phyloP scores from a whole-genome alignment of 2,113 vertebrate genomes.

The Sterrhoptilus dennistouni region DNA sequence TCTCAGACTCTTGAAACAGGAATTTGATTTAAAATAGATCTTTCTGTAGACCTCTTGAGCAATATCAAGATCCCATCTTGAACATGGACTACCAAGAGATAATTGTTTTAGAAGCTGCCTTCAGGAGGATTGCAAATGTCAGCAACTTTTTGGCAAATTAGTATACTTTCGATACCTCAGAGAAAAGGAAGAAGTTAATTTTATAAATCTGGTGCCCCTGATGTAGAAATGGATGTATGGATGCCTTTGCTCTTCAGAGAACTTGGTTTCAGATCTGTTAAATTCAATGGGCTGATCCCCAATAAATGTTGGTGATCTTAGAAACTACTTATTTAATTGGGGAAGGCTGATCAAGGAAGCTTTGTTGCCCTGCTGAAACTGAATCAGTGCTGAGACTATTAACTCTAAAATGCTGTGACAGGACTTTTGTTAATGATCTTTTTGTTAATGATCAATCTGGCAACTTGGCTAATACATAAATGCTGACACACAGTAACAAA shows the following conservation, averaged over 20 bases:
- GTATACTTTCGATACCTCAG: neutral
- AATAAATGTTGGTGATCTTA: neutral
- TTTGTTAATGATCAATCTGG: neutral
- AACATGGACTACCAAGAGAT: neutral
- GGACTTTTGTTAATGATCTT: neutral
- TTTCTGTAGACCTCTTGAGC: neutral
- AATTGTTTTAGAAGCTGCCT: neutral
- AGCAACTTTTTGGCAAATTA: neutral
- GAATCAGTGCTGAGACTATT: neutral
- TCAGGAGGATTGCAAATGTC: neutral
- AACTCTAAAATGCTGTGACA: neutral
- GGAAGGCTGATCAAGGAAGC: neutral
- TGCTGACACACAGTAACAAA: neutral
- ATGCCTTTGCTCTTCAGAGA: neutral
- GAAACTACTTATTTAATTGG: neutral
- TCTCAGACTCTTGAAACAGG: slow-evolving; percentile 30
- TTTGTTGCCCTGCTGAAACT: neutral
- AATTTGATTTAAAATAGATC: slow-evolving; percentile 38
- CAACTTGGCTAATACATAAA: neutral
- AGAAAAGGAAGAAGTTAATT: neutral
- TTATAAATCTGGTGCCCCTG: neutral
- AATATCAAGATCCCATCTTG: neutral
- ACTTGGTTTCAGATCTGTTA: neutral
- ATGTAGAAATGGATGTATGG: neutral
- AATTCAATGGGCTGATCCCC: neutral